Evolutionary conservation across 2,797 vertebrate species (phyloP).

Genomic region (Amniataba percoides): DNA sequence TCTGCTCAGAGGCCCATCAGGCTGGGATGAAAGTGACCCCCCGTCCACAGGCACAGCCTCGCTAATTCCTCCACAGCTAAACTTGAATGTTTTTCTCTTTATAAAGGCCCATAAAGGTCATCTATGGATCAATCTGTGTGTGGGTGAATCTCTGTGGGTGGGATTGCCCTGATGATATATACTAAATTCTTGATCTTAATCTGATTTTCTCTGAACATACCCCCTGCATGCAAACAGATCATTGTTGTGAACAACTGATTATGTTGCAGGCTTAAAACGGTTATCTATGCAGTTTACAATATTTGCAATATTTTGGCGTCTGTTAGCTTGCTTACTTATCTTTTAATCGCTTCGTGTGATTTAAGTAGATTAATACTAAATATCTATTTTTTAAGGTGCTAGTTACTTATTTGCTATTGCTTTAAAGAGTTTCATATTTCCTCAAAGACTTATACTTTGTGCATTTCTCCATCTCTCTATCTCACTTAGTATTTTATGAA

Average conservation of each 20-base stretch:
- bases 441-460: neutral
- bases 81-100: slow-evolving; percentile 62
- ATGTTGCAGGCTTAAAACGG: neutral
- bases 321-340: neutral
- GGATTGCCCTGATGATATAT: slow-evolving; percentile 47
- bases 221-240: neutral
- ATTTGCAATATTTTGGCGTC: neutral
- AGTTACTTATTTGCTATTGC: no score
- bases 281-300: neutral
- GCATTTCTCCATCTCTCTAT: neutral
- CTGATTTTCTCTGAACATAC: slow-evolving; percentile 6
- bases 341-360: neutral
- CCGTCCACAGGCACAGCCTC: slow-evolving; percentile 47
- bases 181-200: slow-evolving; percentile 44
- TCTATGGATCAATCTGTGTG: slow-evolving; percentile 55
- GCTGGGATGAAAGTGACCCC: slow-evolving; percentile 72
- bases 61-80: slow-evolving; percentile 69
- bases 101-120: slow-evolving; percentile 53
- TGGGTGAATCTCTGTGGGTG: slow-evolving; percentile 65
- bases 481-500: neutral
- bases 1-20: slow-evolving; percentile 51
- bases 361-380: neutral
- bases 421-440: neutral
- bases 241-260: no score
- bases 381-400: no score